Evolutionary conservation across 2,797 vertebrate genomes (phyloP).

Genomic region (Lutjanus campechanus): DNA sequence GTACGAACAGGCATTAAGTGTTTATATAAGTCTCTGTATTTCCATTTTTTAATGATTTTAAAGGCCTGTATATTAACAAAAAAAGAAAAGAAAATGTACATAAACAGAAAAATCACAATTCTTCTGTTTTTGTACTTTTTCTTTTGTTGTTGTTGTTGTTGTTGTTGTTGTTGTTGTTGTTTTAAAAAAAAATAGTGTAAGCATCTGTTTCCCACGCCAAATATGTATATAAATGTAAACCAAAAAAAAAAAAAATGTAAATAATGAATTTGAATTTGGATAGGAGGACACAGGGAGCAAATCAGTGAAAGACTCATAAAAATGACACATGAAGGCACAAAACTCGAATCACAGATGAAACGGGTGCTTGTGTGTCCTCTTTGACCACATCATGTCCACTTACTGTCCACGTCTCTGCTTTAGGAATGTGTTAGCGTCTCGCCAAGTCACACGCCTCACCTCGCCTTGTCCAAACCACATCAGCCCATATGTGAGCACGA

Average conservation of each 20-base stretch:
- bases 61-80: too few relatives aligned
- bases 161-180: too few relatives aligned
- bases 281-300: neutral
- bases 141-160: too few relatives aligned
- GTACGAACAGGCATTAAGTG: neutral
- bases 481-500: slow-evolving; percentile 18
- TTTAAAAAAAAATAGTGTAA: too few relatives aligned
- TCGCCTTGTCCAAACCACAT: slow-evolving; percentile 47
- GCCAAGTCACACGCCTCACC: slow-evolving; percentile 64
- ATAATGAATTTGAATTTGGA: neutral
- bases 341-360: neutral
- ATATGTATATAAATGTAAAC: too few relatives aligned
- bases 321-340: neutral
- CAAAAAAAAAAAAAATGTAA: too few relatives aligned
- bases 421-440: slow-evolving; percentile 56
- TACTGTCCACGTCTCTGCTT: slow-evolving; percentile 40
- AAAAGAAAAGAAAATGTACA: too few relatives aligned
- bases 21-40: too few relatives aligned
- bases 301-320: neutral
- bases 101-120: too few relatives aligned
- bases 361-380: neutral
- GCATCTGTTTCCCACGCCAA: too few relatives aligned
- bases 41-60: too few relatives aligned
- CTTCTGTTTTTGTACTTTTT: too few relatives aligned
- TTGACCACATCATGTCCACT: slow-evolving; percentile 40